Base-by-base conservation (phyloP, 1,140 invertebrate species). In the Rhynchophorus ferrugineus region DNA sequence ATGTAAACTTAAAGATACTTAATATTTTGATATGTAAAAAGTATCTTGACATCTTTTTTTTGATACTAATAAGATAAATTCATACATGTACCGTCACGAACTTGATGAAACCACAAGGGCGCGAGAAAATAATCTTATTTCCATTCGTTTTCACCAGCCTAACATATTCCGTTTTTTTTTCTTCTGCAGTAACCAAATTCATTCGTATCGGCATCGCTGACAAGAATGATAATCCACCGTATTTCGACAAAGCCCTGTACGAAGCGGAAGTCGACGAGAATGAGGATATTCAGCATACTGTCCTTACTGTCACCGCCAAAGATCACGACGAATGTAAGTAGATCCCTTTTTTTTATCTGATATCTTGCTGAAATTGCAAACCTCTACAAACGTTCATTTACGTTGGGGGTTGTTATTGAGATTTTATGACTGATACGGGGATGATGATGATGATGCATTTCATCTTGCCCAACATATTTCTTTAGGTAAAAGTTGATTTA, bases 321-420 rank as follows among this genome's bases (percentile, higher is more conserved):
- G 93, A 97, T 82, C 87, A 91, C 77, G 94, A 97, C 77, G 92
- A 96, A 81, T 95, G 93, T 94, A 78, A 92, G 89, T 89, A 73
- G 34, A 43, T 42, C 42, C 24, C 18, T 46, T 3, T 1, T 29
- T 29, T 36, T 47, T 5, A 7, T 16, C 29, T 44, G 3, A 19
- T 48, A 17, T 49, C 35, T 19, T 21, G 17, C 42, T 3, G 3
- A n/a, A 37, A 37, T 7, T n/a, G 3, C 9, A 9, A 37, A 3
- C 6, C n/a, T 7, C 9, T 3, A 41, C n/a, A n/a, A n/a, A n/a
- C n/a, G n/a, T n/a, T n/a, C n/a, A n/a, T n/a, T n/a, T n/a, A n/a
- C n/a, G n/a, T n/a, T n/a, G n/a, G n/a, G n/a, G n/a, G n/a, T n/a
- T n/a, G n/a, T n/a, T n/a, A n/a, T n/a, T n/a, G n/a, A n/a, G n/a